Conservation (phyloP, 2,888 invertebrate genomes). For the Drosophila limbata region DNA sequence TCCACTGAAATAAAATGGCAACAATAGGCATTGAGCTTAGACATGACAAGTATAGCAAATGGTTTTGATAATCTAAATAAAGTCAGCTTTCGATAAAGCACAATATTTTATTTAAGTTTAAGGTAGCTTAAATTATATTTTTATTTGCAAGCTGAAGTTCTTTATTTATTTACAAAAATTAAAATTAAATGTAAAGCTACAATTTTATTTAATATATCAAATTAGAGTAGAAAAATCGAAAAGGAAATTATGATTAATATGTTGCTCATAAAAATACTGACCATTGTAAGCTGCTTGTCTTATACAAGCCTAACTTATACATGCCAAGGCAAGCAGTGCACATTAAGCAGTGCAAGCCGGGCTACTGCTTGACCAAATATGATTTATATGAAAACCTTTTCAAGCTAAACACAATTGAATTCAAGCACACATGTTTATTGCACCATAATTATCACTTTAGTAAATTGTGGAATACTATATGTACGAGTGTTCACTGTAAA, state of each 20-base stretch:
- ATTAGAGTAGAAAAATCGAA: too few species aligned
- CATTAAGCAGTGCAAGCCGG: not conserved
- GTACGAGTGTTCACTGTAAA: slow-evolving; percentile 14
- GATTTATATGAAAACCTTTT: slow-evolving; percentile 2
- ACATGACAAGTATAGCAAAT: not conserved
- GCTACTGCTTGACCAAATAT: not conserved
- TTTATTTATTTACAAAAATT: too few species aligned
- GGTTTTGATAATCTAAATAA: not conserved
- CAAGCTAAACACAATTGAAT: slow-evolving; percentile 5
- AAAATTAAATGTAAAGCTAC: too few species aligned
- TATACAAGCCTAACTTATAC: not conserved
- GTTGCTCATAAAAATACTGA: too few species aligned
- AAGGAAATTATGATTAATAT: too few species aligned
- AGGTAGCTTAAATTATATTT: too few species aligned
- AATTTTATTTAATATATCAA: too few species aligned
- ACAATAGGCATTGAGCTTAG: slow-evolving; percentile 6
- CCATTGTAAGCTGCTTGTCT: not conserved
- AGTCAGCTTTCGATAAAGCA: not conserved
- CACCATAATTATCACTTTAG: slow-evolving; percentile 10
- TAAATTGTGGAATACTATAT: slow-evolving; percentile 1
- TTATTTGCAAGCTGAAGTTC: too few species aligned
- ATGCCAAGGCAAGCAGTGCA: not conserved
- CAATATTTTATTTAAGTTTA: not conserved
- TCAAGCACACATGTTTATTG: slow-evolving; percentile 1
- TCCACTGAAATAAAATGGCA: slow-evolving; percentile 22